Percentiles rank a stretch among this genome's conserved stretches.
Evolutionary conservation across 2,113 vertebrate species (phyloP).

Genomic region (Cebidichthys violaceus): DNA sequence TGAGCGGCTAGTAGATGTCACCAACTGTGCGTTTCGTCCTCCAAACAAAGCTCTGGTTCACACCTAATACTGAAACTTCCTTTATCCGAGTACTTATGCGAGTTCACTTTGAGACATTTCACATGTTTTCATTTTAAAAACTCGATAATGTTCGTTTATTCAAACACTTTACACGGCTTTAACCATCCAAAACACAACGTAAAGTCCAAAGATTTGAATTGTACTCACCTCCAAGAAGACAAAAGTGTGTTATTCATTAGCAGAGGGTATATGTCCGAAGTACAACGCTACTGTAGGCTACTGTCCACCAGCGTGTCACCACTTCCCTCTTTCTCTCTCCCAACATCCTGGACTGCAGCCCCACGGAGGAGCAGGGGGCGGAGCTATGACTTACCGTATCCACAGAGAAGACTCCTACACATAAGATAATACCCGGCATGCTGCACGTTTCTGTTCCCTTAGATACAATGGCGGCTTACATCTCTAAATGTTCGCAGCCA

Average conservation of each 20-base stretch:
- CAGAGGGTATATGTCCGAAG: slow-evolving; percentile 13
- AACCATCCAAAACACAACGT: background rate
- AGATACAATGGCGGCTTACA: background rate
- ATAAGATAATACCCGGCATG: too few species aligned
- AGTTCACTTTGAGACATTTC: background rate
- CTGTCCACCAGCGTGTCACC: slow-evolving; percentile 18
- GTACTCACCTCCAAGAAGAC: slow-evolving; percentile 65
- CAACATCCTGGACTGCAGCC: slow-evolving; percentile 55
- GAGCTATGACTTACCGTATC: too few species aligned
- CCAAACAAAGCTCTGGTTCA: background rate
- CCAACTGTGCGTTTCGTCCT: background rate
- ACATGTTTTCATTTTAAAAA: slow-evolving; percentile 15
- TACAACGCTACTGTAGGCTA: background rate
- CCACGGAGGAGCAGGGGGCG: slow-evolving; percentile 52
- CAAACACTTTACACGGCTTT: background rate
- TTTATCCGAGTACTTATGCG: background rate
- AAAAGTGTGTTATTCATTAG: slow-evolving; percentile 37
- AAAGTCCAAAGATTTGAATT: background rate
- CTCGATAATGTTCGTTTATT: background rate
- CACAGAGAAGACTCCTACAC: background rate
- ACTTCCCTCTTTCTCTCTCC: slow-evolving; percentile 72
- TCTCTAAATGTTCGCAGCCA: background rate
- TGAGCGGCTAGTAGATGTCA: background rate
- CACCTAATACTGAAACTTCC: fast-evolving
- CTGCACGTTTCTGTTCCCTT: background rate